A percentile compares a stretch with the other conserved stretches of the same genome.
These are phyloP conservation scores for Myotis daubentonii DNA, from an alignment of 2,797 vertebrate species.

Conservation along the genomic window DNA sequence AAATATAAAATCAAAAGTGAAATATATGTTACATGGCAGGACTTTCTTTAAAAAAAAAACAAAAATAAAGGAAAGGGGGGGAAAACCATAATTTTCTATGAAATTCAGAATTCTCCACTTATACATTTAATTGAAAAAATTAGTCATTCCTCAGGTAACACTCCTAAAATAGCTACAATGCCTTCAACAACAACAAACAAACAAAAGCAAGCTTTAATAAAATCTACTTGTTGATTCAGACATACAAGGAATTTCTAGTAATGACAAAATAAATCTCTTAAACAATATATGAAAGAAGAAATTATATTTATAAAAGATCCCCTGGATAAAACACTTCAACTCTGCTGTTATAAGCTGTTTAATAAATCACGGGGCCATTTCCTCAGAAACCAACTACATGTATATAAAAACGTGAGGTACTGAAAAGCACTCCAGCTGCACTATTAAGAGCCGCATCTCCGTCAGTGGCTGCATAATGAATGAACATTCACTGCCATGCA, in stretches of 20 bases:
- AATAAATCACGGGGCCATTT: not conserved
- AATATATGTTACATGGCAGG: not conserved
- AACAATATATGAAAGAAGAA: not conserved
- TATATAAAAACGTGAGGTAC: not conserved
- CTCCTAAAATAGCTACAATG: not conserved
- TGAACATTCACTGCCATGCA: not conserved
- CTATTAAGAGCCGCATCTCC: not conserved
- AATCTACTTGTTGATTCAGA: not conserved
- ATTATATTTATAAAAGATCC: not conserved
- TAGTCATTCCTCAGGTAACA: not conserved
- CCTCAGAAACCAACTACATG: not conserved
- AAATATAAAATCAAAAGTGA: constrained; percentile 5
- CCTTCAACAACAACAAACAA: not conserved
- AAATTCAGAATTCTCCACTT: not conserved
- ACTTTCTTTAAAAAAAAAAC: not conserved
- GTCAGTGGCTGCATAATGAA: not conserved
- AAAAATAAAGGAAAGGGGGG: not conserved
- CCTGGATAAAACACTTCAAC: not conserved
- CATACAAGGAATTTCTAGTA: not conserved
- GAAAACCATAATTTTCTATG: not conserved
- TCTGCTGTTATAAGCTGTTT: not conserved
- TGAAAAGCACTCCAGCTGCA: not conserved
- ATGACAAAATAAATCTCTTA: not conserved
- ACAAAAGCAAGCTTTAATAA: not conserved
- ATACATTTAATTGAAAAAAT: not conserved